A percentile compares a stretch with the other conserved stretches of the same genome.
These are phyloP conservation scores for Catonia carolina DNA, from an alignment of 2,888 invertebrate species.

Conservation along the genomic window DNA sequence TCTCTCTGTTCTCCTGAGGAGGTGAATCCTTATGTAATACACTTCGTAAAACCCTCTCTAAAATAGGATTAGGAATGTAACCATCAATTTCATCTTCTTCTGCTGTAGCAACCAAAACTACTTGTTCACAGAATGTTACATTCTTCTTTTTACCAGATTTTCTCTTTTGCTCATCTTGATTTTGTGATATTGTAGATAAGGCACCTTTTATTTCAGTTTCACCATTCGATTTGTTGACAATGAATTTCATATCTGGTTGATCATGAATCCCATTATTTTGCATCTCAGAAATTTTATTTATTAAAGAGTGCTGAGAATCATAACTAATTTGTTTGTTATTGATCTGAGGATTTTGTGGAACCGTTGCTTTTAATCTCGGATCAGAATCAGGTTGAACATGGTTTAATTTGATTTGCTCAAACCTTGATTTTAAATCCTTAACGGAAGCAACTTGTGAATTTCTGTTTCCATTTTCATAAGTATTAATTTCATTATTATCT, in stretches of 20 bases:
- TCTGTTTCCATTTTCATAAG: no score
- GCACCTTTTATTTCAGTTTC: no score
- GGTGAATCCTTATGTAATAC: constrained; percentile 65
- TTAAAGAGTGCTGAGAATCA: background rate
- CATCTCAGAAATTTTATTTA: background rate
- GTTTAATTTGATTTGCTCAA: constrained; percentile 52
- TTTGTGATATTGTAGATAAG: constrained; percentile 3
- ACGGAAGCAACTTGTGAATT: constrained; percentile 46
- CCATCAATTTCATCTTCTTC: constrained; percentile 87
- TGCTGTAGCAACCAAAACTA: constrained; percentile 84
- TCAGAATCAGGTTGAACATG: background rate
- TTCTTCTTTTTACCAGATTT: constrained; percentile 79
- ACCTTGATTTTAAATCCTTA: constrained; percentile 73
- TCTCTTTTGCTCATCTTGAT: constrained; percentile 37
- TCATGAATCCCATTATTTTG: background rate
- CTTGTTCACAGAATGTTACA: constrained; percentile 92
- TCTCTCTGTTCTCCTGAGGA: constrained; percentile 43
- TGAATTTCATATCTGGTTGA: background rate
- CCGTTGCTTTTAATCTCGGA: background rate
- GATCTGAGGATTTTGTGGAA: background rate
- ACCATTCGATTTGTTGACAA: background rate
- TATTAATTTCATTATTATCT: no score
- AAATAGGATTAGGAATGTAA: constrained; percentile 83
- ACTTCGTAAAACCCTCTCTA: constrained; percentile 76
- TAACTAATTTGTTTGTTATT: background rate